Evolutionary conservation across 2,888 invertebrate species (phyloP).

Genomic region (Cylloceria caligata): DNA sequence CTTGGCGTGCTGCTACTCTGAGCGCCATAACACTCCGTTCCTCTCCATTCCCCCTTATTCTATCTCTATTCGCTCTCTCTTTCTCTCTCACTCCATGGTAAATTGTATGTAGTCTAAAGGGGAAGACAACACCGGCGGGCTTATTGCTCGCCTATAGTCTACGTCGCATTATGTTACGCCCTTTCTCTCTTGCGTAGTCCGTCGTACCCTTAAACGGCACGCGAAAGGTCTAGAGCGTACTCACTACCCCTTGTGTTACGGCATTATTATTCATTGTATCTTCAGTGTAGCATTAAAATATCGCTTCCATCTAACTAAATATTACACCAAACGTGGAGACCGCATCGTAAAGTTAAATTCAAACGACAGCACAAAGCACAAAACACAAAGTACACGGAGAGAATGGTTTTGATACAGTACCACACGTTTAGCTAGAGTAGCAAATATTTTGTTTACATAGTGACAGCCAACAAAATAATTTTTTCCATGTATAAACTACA

Average conservation of each 20-base stretch:
- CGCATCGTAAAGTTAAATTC: neutral
- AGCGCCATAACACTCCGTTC: slow-evolving; percentile 41
- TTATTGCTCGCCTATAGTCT: slow-evolving; percentile 30
- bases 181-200: slow-evolving; percentile 41
- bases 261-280: slow-evolving; percentile 35
- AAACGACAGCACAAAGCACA: neutral
- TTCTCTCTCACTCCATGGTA: slow-evolving; percentile 37
- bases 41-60: slow-evolving; percentile 4
- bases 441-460: too few species aligned
- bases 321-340: neutral
- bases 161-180: slow-evolving; percentile 38
- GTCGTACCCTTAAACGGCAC: slow-evolving; percentile 35
- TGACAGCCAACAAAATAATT: too few species aligned
- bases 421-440: too few species aligned
- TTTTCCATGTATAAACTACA: slow-evolving; percentile 4
- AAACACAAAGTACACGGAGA: too few species aligned
- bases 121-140: slow-evolving; percentile 22
- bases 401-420: too few species aligned
- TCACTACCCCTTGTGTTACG: slow-evolving; percentile 17
- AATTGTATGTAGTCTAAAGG: slow-evolving; percentile 53
- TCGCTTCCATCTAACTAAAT: slow-evolving; percentile 7
- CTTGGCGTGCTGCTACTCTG: slow-evolving; percentile 55
- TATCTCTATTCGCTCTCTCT: neutral
- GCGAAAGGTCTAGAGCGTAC: slow-evolving; percentile 42
- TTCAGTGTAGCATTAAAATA: neutral